Evolutionary conservation across 2,797 vertebrate genomes (phyloP), one percentile per base, ranked within the genome.

Genomic region (Borostomias antarcticus): DNA sequence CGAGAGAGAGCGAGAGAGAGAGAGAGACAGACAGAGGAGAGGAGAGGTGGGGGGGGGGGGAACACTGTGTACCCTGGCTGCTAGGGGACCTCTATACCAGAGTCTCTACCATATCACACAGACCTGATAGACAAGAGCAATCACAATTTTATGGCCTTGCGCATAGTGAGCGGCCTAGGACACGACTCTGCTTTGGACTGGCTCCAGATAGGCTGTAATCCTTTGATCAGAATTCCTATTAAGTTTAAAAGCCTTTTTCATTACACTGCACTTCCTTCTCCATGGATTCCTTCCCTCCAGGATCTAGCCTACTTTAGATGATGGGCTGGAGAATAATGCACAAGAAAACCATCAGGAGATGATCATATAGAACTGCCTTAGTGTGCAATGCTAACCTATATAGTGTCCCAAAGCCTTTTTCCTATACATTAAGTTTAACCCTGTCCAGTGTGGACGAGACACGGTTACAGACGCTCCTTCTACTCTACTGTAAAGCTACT

Each of bases 181-280:
- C 54, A 48, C 23, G 40, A 50, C 19, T 1, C 33, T 40, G n/a
- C 52, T 48, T 30, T 29, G 28, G 19, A 37, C 29, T 43, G 8
- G 29, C 29, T 69, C 37, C 66, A 51, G 61, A 67, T 54, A 30
- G 32, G 58, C 56, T 66, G 63, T 64, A 62, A 69, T 72, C 54
- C 73, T 82, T 76, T 80, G 70, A 80, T 75, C 65, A 58, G 69
- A 66, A 69, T 73, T 69, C 58, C 70, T 69, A 68, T 33, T 62
- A 65, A 33, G 54, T 74, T 74, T 78, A 66, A 73, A 80, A 80
- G 73, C 57, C 40, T 62, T 66, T 76, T 73, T 77, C 64, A 75
- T 68, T 64, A 68, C 58, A 67, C 69, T 62, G 29, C 51, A 25
- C 56, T 33, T 56, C 75, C 45, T 51, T 51, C 57, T 70, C 43